Conservation (phyloP, 2,888 invertebrate genomes). For the Punctoribates punctum region DNA sequence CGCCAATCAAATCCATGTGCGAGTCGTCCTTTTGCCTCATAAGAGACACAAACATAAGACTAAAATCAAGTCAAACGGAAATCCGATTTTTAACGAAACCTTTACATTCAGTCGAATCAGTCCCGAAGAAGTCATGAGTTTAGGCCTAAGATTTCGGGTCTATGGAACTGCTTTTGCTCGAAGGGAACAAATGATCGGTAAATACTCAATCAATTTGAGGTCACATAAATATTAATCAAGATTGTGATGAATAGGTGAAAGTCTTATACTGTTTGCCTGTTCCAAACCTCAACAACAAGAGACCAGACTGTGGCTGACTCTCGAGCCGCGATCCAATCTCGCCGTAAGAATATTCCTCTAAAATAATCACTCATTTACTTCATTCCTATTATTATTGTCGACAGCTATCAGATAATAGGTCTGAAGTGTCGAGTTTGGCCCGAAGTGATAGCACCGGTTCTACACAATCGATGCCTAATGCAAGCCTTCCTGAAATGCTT, state of each 20-base stretch:
- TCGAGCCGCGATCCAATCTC: conserved; percentile 60
- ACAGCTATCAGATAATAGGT: conserved; percentile 54
- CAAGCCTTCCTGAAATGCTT: conserved; percentile 84
- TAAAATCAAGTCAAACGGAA: conserved; percentile 82
- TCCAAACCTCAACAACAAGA: conserved; percentile 78
- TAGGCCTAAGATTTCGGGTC: conserved; percentile 82
- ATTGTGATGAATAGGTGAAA: conserved; percentile 61
- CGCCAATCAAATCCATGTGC: conserved; percentile 70
- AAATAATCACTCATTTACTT: not conserved
- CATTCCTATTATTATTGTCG: not conserved
- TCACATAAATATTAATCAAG: not conserved
- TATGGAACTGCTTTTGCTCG: conserved; percentile 91
- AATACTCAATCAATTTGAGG: not conserved
- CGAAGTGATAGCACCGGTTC: conserved; percentile 91
- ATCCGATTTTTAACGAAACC: conserved; percentile 88
- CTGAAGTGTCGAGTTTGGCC: conserved; percentile 71
- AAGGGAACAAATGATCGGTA: conserved; percentile 75
- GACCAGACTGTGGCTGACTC: conserved; percentile 81
- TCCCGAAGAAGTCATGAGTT: conserved; percentile 88
- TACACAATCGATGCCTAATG: conserved; percentile 73
- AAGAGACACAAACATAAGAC: conserved; percentile 94
- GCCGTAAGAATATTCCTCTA: conserved; percentile 46
- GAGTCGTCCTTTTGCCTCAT: conserved; percentile 78
- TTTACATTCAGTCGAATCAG: conserved; percentile 85
- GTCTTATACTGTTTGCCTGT: conserved; percentile 80